Conservation (phyloP, 2,113 vertebrate genomes). For the Crypturellus undulatus region DNA sequence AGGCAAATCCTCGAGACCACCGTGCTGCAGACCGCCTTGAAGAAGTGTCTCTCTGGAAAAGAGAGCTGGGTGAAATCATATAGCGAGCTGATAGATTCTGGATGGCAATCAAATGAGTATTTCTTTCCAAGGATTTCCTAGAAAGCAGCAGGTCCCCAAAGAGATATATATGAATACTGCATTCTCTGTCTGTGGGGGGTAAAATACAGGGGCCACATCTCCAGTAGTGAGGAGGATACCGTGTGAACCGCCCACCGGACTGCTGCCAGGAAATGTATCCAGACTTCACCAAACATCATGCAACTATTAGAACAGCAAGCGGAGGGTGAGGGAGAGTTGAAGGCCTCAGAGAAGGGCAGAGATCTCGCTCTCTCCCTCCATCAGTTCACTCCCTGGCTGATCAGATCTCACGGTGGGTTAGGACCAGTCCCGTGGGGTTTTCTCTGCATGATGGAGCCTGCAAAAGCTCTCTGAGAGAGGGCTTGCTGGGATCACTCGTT, state of each 20-base stretch:
- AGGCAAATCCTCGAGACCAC: slow-evolving; percentile 15
- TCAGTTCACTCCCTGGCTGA: neutral
- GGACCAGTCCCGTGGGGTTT: neutral
- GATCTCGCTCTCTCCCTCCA: neutral
- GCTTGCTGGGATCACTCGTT: neutral
- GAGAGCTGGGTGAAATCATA: neutral
- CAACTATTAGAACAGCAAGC: neutral
- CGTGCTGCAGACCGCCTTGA: neutral
- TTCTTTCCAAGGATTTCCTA: slow-evolving; percentile 48
- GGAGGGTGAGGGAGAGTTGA: neutral
- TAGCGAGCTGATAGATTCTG: neutral
- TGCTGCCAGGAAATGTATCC: neutral
- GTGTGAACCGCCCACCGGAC: neutral
- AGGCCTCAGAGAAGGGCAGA: neutral
- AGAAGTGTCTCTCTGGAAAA: neutral
- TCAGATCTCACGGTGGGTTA: neutral
- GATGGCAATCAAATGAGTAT: slow-evolving; percentile 21
- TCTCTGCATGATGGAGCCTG: neutral
- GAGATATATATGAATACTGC: neutral
- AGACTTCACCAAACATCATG: neutral
- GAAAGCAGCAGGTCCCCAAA: slow-evolving; percentile 14
- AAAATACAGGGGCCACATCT: neutral
- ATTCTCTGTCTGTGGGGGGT: neutral
- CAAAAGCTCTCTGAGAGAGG: neutral
- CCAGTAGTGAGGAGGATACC: neutral